Evolutionary conservation across 2,888 invertebrate genomes (phyloP).

Genomic region (Cataglyphis albicans): DNA sequence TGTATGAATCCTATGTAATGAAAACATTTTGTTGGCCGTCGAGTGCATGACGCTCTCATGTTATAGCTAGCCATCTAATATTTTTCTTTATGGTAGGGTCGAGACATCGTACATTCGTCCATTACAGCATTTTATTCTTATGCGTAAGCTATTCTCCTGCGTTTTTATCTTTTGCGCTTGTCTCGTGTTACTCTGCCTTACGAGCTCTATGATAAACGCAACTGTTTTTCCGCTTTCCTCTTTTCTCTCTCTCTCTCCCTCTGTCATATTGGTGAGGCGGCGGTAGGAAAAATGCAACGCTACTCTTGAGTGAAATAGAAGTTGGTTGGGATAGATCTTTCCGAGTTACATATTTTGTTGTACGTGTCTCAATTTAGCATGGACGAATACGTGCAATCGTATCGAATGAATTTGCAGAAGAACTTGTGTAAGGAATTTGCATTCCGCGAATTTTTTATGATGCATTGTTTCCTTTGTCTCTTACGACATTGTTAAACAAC

Average conservation of each 20-base stretch:
- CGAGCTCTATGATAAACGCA: conserved; percentile 69
- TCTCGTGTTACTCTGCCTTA: conserved; percentile 47
- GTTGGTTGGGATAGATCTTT: conserved; percentile 37
- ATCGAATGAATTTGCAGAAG: conserved; percentile 44
- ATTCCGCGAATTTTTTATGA: background rate
- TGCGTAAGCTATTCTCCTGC: conserved; percentile 51
- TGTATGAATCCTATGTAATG: background rate
- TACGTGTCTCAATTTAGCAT: background rate
- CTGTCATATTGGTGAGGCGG: conserved; percentile 24
- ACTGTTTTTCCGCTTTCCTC: conserved; percentile 68
- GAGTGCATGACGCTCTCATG: background rate
- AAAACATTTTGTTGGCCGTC: conserved; percentile 14
- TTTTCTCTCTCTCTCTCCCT: background rate
- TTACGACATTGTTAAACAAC: background rate
- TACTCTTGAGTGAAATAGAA: conserved; percentile 50
- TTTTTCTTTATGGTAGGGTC: conserved; percentile 32
- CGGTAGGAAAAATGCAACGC: conserved; percentile 39
- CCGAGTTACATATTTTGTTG: conserved; percentile 1
- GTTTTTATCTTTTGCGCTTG: conserved; percentile 38
- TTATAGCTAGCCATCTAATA: conserved; percentile 18
- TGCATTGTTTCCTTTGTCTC: background rate
- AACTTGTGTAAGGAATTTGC: background rate
- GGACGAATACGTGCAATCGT: conserved; percentile 23
- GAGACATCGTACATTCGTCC: conserved; percentile 53
- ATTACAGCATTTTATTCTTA: conserved; percentile 66